phyloP scores from a whole-genome alignment of 2,888 invertebrate genomes.

The Malachius bipustulatus region DNA sequence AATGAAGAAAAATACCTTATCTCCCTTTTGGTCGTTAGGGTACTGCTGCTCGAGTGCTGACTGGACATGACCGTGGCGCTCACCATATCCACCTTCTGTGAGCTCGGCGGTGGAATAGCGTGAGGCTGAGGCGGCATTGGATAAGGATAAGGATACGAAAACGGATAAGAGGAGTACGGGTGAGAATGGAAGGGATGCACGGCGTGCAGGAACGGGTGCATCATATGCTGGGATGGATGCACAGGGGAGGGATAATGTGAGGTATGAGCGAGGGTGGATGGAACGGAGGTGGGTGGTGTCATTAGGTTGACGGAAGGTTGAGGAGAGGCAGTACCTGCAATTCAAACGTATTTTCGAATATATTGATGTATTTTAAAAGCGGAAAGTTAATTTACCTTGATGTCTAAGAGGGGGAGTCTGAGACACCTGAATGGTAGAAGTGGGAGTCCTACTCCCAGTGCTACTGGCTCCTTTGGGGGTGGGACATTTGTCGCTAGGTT shows the following conservation, averaged over 20 bases:
- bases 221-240: conserved; percentile 62
- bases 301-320: conserved; percentile 53
- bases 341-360: no score
- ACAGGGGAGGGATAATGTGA: conserved; percentile 48
- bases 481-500: conserved; percentile 27
- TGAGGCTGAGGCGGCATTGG: conserved; percentile 64
- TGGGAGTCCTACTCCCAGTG: conserved; percentile 22
- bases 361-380: no score
- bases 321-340: conserved; percentile 29
- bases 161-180: conserved; percentile 58
- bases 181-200: conserved; percentile 52
- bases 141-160: conserved; percentile 60
- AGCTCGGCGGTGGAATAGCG: conserved; percentile 48
- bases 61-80: conserved; percentile 56
- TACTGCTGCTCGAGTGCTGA: conserved; percentile 59
- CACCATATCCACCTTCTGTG: conserved; percentile 40
- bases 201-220: conserved; percentile 49
- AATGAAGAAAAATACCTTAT: conserved; percentile 47
- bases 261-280: conserved; percentile 47
- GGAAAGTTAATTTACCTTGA: conserved; percentile 24
- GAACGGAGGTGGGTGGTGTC: conserved; percentile 43
- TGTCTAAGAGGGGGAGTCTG: conserved; percentile 41
- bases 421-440: conserved; percentile 27
- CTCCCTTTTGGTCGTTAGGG: conserved; percentile 58
- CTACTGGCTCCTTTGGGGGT: conserved; percentile 30